A percentile compares a stretch with the other conserved stretches of the same genome.
Evolutionary conservation across 1,140 invertebrate genomes (phyloP).

Genomic region (Drosophila murphyi): DNA sequence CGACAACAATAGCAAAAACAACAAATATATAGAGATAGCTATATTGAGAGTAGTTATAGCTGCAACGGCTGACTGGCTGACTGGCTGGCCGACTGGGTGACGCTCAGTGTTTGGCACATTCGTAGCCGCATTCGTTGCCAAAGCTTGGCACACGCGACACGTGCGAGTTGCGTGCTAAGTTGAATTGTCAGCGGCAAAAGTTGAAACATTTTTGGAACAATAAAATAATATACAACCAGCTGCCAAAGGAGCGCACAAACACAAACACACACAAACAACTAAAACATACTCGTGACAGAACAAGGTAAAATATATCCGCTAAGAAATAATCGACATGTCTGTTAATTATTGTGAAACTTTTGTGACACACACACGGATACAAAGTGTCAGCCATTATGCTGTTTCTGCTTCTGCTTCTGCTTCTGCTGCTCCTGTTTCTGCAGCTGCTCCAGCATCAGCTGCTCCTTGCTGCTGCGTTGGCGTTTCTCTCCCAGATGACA

Average conservation of each 20-base stretch:
- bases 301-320: constrained; percentile 76
- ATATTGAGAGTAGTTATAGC: constrained; percentile 23
- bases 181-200: constrained; percentile 66
- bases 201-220: constrained; percentile 56
- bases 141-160: constrained; percentile 69
- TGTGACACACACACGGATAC: constrained; percentile 46
- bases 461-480: constrained; percentile 53
- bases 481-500: constrained; percentile 59
- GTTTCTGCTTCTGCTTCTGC: constrained; percentile 1
- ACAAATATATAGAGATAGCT: constrained; percentile 4
- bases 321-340: constrained; percentile 82
- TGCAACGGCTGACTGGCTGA: constrained; percentile 60
- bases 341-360: constrained; percentile 82
- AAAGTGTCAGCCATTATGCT: constrained; percentile 36
- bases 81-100: constrained; percentile 23
- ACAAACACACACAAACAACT: constrained; percentile 7
- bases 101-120: constrained; percentile 21
- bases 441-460: neutral
- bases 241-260: constrained; percentile 44
- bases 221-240: constrained; percentile 65
- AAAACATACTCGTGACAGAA: constrained; percentile 22
- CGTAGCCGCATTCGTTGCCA: constrained; percentile 65
- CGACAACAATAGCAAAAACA: constrained; percentile 19
- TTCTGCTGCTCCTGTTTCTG: neutral
- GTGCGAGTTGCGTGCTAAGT: constrained; percentile 70